These are phyloP conservation scores for Zonitis immaculata DNA, from an alignment of 2,888 invertebrate genomes.

Conservation along the genomic window DNA sequence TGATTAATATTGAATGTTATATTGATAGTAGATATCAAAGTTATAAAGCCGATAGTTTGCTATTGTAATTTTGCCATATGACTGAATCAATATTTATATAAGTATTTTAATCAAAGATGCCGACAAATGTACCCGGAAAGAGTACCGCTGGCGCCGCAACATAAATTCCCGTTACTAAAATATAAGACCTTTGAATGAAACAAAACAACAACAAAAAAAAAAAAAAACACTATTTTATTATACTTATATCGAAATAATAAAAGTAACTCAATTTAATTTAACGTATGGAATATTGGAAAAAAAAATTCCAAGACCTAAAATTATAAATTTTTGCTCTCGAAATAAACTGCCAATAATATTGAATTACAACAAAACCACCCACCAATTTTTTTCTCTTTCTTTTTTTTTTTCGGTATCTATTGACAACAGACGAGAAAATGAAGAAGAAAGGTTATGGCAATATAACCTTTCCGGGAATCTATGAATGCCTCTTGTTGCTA, in stretches of 20 bases:
- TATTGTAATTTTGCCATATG: slow-evolving; percentile 19
- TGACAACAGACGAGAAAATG: not conserved
- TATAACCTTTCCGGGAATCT: slow-evolving; percentile 17
- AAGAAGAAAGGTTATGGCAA: slow-evolving; percentile 7
- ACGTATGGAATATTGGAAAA: too few species aligned
- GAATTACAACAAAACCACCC: not conserved
- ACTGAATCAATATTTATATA: slow-evolving; percentile 20
- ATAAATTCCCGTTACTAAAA: slow-evolving; percentile 16
- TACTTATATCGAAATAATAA: too few species aligned
- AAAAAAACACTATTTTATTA: too few species aligned
- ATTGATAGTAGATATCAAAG: slow-evolving; percentile 18
- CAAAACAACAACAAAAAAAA: slow-evolving; percentile 4
- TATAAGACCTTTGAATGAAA: slow-evolving; percentile 8
- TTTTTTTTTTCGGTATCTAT: not conserved
- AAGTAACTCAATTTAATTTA: too few species aligned
- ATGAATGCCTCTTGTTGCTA: slow-evolving; percentile 9
- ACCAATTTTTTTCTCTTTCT: not conserved
- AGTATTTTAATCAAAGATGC: slow-evolving; percentile 17
- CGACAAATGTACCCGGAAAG: slow-evolving; percentile 19
- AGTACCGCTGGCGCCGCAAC: slow-evolving; percentile 14
- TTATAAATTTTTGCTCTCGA: not conserved
- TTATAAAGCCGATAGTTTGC: slow-evolving; percentile 7
- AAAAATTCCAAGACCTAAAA: too few species aligned
- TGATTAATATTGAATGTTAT: slow-evolving; percentile 17
- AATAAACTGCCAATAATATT: not conserved